These are phyloP conservation scores for Andrena minutula DNA, from an alignment of 2,888 invertebrate species.

Conservation along the genomic window DNA sequence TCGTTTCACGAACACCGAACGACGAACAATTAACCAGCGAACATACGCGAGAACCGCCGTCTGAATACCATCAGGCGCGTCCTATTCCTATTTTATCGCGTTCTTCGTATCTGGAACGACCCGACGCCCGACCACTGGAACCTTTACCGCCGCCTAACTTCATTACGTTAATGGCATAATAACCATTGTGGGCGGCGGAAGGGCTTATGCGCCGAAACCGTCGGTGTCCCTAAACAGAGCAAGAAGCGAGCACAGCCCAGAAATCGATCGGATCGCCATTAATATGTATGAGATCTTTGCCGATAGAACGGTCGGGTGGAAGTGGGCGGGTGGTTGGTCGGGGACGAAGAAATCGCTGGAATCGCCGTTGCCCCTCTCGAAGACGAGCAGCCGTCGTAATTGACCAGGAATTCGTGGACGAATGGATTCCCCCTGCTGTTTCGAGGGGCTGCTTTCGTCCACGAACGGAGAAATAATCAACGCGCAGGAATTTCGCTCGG, in stretches of 20 bases:
- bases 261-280: slow-evolving; percentile 81
- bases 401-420: slow-evolving; percentile 66
- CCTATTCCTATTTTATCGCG: slow-evolving; percentile 36
- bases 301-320: slow-evolving; percentile 49
- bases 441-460: slow-evolving; percentile 26
- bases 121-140: slow-evolving; percentile 18
- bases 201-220: slow-evolving; percentile 79
- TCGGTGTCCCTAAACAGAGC: slow-evolving; percentile 78
- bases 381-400: slow-evolving; percentile 65
- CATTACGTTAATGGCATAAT: slow-evolving; percentile 84
- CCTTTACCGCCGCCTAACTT: slow-evolving; percentile 75
- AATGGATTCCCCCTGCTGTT: slow-evolving; percentile 53
- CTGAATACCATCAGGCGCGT: not conserved
- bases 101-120: slow-evolving; percentile 42
- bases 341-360: slow-evolving; percentile 32
- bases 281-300: slow-evolving; percentile 83
- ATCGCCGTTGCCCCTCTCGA: slow-evolving; percentile 30
- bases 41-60: slow-evolving; percentile 14
- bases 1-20: not conserved
- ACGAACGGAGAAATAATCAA: slow-evolving; percentile 45
- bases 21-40: slow-evolving; percentile 22
- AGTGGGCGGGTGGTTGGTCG: slow-evolving; percentile 4
- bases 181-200: slow-evolving; percentile 79
- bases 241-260: slow-evolving; percentile 72
- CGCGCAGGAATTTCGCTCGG: slow-evolving; percentile 15